A percentile compares a stretch with the other conserved stretches of the same genome.
Evolutionary conservation across 2,113 vertebrate genomes (phyloP).

Genomic region (Myocastor coypus): DNA sequence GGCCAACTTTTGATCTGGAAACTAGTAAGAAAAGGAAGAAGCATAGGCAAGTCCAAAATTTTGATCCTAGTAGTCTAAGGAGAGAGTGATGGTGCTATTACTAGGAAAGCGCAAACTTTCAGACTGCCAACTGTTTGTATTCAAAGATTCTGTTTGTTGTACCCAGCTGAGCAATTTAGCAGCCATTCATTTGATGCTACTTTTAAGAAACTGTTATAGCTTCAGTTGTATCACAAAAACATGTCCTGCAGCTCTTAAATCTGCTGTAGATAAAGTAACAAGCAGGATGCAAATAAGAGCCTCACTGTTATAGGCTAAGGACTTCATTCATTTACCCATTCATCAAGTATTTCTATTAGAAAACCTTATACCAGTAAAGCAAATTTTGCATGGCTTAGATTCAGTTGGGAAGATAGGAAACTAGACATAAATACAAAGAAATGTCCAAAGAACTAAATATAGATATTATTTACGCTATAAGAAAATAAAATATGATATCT

Average conservation of each 20-base stretch:
- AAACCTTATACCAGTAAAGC: neutral
- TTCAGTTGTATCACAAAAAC: neutral
- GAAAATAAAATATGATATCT: constrained; percentile 3
- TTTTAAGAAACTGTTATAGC: neutral
- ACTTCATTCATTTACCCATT: neutral
- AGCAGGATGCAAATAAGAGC: neutral
- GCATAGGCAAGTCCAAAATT: constrained; percentile 6
- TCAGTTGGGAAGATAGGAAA: neutral
- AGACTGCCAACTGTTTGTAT: neutral
- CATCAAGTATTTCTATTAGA: neutral
- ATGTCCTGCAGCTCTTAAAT: neutral
- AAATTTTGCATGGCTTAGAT: neutral
- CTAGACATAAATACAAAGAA: neutral
- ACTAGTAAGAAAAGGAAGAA: neutral
- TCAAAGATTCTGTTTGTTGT: neutral
- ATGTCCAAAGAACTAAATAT: neutral
- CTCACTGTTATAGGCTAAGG: neutral
- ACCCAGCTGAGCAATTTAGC: constrained; percentile 19
- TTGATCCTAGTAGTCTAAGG: neutral
- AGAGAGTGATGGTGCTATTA: neutral
- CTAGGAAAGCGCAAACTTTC: neutral
- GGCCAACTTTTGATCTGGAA: neutral
- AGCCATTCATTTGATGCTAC: constrained; percentile 4
- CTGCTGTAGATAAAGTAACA: neutral
- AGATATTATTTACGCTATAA: neutral